Conservation (phyloP, 2,797 vertebrate genomes). For the Ispidina lecontei region DNA sequence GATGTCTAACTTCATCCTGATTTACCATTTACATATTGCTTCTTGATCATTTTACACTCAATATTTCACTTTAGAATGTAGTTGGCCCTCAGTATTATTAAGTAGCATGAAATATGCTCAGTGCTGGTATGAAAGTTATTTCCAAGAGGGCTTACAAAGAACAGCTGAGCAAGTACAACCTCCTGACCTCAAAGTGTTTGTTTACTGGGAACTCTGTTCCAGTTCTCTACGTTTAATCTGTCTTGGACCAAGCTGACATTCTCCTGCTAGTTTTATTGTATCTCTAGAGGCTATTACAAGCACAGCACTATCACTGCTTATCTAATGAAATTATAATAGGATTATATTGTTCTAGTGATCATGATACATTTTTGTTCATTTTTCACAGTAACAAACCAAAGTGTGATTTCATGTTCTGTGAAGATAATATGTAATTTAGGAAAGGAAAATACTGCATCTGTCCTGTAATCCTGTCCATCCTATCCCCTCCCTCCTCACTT, state of each 20-base stretch:
- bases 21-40: neutral
- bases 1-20: neutral
- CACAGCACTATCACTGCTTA: slow-evolving; percentile 52
- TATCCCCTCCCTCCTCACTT: neutral
- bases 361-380: neutral
- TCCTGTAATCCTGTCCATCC: too few species aligned
- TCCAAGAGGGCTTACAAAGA: slow-evolving; percentile 62
- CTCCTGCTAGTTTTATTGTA: slow-evolving; percentile 44
- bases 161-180: slow-evolving; percentile 61
- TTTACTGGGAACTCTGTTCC: slow-evolving; percentile 69
- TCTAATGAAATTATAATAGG: slow-evolving; percentile 52
- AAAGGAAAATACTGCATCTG: neutral
- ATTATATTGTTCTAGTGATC: slow-evolving; percentile 35
- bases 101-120: slow-evolving; percentile 47
- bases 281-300: slow-evolving; percentile 41
- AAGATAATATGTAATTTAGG: neutral
- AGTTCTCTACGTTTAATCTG: slow-evolving; percentile 62
- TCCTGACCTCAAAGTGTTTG: slow-evolving; percentile 63
- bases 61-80: slow-evolving; percentile 12
- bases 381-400: slow-evolving; percentile 5
- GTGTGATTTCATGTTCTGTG: neutral
- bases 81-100: slow-evolving; percentile 15
- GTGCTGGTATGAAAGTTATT: slow-evolving; percentile 68
- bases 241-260: slow-evolving; percentile 57
- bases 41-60: slow-evolving; percentile 31